Evolutionary conservation across 37 sponge, comb jelly and placozoan genomes (phyloP).

Genomic region (Eunapius fragilis): DNA sequence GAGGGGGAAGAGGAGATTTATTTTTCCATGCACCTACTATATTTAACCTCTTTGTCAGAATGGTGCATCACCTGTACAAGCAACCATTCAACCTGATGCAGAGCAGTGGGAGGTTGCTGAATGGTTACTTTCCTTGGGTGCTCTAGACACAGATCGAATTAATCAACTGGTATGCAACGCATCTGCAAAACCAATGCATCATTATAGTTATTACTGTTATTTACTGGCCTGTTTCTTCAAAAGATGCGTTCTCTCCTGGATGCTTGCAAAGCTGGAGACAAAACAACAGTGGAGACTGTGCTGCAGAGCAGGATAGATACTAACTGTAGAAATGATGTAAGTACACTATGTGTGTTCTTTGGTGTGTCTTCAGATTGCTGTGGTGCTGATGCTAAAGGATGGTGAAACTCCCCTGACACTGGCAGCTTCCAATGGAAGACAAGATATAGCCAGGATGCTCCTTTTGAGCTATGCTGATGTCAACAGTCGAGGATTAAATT

Average conservation of each 20-base stretch:
- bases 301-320: neutral
- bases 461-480: neutral
- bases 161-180: neutral
- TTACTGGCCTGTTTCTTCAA: neutral
- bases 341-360: neutral
- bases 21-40: neutral
- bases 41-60: neutral
- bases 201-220: too few species aligned
- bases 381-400: neutral
- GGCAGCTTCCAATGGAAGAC: neutral
- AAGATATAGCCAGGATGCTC: neutral
- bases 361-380: neutral
- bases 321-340: neutral
- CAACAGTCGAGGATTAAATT: neutral
- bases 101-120: neutral
- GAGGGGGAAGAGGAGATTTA: too few species aligned
- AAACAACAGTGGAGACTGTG: neutral
- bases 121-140: neutral
- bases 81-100: neutral
- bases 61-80: neutral
- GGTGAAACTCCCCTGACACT: neutral
- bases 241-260: neutral
- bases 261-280: neutral
- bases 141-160: neutral
- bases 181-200: neutral